Evolutionary conservation across 2,888 invertebrate genomes (phyloP).

Genomic region (Apomyelois bistriatella): DNA sequence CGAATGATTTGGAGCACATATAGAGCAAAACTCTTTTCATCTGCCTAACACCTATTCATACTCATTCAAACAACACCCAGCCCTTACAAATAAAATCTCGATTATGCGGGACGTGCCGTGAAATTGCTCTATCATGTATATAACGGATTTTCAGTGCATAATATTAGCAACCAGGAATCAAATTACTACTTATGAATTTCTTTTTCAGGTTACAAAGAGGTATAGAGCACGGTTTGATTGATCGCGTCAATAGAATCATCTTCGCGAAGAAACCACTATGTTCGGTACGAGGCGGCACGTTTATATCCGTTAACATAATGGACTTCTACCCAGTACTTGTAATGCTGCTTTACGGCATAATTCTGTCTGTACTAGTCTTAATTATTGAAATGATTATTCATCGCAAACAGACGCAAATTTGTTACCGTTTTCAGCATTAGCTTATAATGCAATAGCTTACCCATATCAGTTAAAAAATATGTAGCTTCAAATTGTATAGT

Average conservation of each 20-base stretch:
- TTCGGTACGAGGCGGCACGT: slow-evolving; percentile 70
- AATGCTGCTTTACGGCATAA: slow-evolving; percentile 55
- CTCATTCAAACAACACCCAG: no score
- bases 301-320: slow-evolving; percentile 81
- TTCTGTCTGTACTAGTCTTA: neutral
- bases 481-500: no score
- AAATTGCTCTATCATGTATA: no score
- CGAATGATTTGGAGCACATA: no score
- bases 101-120: no score
- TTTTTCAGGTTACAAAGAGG: slow-evolving; percentile 70
- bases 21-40: no score
- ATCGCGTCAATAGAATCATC: slow-evolving; percentile 70
- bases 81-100: no score
- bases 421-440: neutral
- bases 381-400: slow-evolving; percentile 2
- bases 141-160: no score
- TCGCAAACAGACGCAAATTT: neutral
- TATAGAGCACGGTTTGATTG: slow-evolving; percentile 80
- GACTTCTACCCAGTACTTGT: slow-evolving; percentile 77
- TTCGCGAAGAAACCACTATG: slow-evolving; percentile 82
- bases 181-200: no score
- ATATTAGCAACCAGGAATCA: no score
- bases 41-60: no score
- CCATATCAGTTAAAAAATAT: no score
- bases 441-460: neutral